Conservation (phyloP, 2,797 vertebrate genomes). For the Lates japonicus region DNA sequence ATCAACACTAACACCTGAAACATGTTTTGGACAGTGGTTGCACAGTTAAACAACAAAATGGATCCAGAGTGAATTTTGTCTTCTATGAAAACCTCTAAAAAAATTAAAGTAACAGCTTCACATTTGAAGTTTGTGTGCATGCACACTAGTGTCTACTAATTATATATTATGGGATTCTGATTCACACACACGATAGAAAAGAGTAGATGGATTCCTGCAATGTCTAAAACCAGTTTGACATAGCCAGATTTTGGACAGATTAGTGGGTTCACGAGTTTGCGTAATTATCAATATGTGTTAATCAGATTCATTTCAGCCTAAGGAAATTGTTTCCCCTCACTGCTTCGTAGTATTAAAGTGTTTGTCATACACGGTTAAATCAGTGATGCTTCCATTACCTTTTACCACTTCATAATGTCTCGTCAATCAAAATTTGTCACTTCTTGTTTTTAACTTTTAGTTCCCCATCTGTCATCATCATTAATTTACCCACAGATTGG, state of each 20-base stretch:
- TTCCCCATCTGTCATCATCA: background rate
- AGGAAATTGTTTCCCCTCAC: no score
- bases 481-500: background rate
- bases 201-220: background rate
- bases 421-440: no score
- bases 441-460: background rate
- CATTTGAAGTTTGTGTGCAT: background rate
- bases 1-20: background rate
- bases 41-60: background rate
- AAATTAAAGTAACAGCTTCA: conserved; percentile 3
- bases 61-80: background rate
- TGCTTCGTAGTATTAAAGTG: no score
- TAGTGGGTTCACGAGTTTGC: no score
- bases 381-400: background rate
- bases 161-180: background rate
- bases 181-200: background rate
- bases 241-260: background rate
- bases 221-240: background rate
- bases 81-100: background rate
- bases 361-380: background rate
- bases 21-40: no score
- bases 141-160: conserved; percentile 8
- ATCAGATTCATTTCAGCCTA: background rate
- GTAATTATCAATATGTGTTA: background rate
- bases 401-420: background rate